Base-by-base conservation (phyloP, 1,140 invertebrate species). In the Lepeophtheirus salmonis region DNA sequence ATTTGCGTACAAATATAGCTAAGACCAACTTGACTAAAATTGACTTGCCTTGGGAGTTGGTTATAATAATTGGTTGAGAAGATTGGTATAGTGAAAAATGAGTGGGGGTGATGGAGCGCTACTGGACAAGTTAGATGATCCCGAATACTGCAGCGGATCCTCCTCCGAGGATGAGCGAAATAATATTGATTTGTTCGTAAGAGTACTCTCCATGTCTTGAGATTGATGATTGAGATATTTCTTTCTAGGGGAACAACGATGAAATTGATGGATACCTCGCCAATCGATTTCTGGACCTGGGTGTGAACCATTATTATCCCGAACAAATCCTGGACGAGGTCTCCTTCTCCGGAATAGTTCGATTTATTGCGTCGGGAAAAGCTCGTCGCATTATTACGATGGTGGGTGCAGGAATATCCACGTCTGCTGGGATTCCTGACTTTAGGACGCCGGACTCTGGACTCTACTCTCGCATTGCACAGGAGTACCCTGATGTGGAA, bases 321-420 rank as follows among this genome's bases (percentile, higher is more conserved):
- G 53, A 56, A 75, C 73, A 70, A 65, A 70, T 79, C 49, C 67
- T 80, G 41, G 69, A 76, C 20, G 75, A 79, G 50, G 64, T 79
- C 21, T 74, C 70, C 24, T 67, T 87, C 49, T 79, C 84, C 67
- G 84, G 81, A 3, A 72, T 89, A 21, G 75, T 77, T 0, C 74
- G 79, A 3, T 84, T 80, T 66, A 85, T 88, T 57, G 76, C 84
- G 64, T 78, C 77, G 65, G 77, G 77, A 30, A 2, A 57, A 64
- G 86, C 84, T 67, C 83, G 81, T 70, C 90, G 90, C 66, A 82
- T 96, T 56, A 83, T 95, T 58, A 89, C 86, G 16, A 82, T 95
- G 80, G 83, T 88, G 63, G 90, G 90, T 59, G 90, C 90, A 65
- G 91, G 91, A 57, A 92, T 95, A 66, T 94, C 89, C 17, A 94